phyloP scores from a whole-genome alignment of 2,797 vertebrate species.

The Microctenopoma lineatum region DNA sequence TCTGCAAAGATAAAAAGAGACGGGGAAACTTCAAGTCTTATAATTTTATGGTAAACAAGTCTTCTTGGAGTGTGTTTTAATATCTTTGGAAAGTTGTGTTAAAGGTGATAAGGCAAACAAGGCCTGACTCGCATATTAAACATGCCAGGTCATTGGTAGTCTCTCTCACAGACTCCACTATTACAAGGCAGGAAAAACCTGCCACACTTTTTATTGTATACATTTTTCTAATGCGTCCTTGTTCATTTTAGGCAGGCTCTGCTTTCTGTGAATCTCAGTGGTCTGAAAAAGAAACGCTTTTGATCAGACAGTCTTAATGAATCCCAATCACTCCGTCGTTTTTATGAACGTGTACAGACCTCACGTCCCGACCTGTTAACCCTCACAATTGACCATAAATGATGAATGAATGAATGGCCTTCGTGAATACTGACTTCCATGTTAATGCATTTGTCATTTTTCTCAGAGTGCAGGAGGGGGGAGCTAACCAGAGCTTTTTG shows the following conservation, averaged over 20 bases:
- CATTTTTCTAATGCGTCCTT: background rate
- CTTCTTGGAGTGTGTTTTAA: conserved; percentile 30
- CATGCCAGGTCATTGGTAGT: background rate
- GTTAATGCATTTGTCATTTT: conserved; percentile 14
- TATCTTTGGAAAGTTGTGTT: conserved; percentile 33
- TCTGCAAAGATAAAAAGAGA: conserved; percentile 44
- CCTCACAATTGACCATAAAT: conserved; percentile 40
- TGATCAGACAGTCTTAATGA: conserved; percentile 3
- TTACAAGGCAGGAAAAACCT: background rate
- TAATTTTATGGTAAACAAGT: conserved; percentile 44
- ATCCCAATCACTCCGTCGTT: conserved; percentile 28
- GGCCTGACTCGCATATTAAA: conserved; percentile 35
- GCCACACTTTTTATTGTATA: background rate
- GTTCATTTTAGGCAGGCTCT: background rate
- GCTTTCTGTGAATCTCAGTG: conserved; percentile 4
- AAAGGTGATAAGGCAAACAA: conserved; percentile 22
- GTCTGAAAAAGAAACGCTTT: conserved; percentile 21
- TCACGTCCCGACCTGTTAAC: conserved; percentile 36
- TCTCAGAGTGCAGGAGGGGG: background rate
- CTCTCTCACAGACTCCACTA: conserved; percentile 3
- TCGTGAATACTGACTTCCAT: conserved; percentile 29
- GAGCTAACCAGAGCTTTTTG: no score
- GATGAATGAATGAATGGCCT: conserved; percentile 42
- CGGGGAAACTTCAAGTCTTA: conserved; percentile 20
- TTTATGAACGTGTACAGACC: conserved; percentile 28